phyloP scores from a whole-genome alignment of 1,140 invertebrate species.

The Venturia canescens region DNA sequence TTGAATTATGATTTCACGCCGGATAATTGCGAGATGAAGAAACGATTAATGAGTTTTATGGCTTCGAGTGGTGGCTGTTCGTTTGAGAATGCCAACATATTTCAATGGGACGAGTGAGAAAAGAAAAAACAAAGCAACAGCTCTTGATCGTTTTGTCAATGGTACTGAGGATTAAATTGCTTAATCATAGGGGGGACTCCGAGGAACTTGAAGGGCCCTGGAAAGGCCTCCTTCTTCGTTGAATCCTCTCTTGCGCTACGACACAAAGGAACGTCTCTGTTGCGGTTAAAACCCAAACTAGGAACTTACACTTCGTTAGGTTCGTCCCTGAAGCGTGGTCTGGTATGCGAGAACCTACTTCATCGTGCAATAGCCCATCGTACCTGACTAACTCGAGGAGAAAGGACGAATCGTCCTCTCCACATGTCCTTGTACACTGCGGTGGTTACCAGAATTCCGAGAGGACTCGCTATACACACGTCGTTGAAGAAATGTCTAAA shows the following conservation, averaged over 20 bases:
- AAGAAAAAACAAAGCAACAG: no score
- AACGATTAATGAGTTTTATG: no score
- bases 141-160: no score
- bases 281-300: constrained; percentile 1
- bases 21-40: no score
- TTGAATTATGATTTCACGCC: no score
- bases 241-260: neutral
- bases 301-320: neutral
- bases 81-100: no score
- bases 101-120: no score
- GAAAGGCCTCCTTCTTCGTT: neutral
- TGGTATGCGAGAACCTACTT: neutral
- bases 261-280: neutral
- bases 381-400: neutral
- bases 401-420: neutral
- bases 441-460: neutral
- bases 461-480: neutral
- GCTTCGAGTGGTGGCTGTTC: no score
- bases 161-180: neutral
- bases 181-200: neutral
- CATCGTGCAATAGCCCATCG: neutral
- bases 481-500: neutral
- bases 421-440: neutral
- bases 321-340: neutral
- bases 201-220: neutral